Conservation (phyloP, 2,113 vertebrate genomes). For the Parus major region DNA sequence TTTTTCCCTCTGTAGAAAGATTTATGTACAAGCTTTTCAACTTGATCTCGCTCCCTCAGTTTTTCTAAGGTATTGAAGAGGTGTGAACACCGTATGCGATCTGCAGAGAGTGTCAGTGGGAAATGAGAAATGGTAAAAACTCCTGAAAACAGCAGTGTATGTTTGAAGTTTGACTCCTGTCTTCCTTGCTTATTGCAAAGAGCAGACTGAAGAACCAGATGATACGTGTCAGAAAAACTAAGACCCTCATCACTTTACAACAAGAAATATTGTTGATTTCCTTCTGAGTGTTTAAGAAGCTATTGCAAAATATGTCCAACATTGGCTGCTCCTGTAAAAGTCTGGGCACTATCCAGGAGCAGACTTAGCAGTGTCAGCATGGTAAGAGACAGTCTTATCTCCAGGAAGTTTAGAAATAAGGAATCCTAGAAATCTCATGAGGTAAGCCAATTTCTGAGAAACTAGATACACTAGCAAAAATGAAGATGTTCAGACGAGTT, state of each 20-base stretch:
- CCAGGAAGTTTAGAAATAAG: neutral
- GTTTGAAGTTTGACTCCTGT: neutral
- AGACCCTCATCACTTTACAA: neutral
- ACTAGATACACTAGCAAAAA: neutral
- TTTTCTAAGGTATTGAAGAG: conserved; percentile 1
- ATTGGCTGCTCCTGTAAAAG: neutral
- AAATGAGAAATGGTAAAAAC: neutral
- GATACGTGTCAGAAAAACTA: neutral
- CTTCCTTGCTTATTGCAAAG: neutral
- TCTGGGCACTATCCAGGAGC: neutral
- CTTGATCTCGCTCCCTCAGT: neutral
- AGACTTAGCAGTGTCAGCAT: neutral
- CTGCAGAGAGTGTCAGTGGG: neutral
- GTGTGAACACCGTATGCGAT: neutral
- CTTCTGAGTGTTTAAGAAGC: neutral
- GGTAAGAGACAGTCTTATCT: neutral
- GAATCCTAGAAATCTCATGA: neutral
- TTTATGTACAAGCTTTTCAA: neutral
- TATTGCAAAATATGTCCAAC: neutral
- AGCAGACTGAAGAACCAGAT: conserved; percentile 5
- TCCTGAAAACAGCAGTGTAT: neutral
- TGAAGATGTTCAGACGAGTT: neutral
- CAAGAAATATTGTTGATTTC: conserved; percentile 8
- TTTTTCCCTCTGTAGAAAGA: neutral
- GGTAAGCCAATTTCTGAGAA: neutral